These are phyloP conservation scores for Paramisgurnus dabryanus DNA, from an alignment of 2,113 vertebrate genomes.

Conservation along the genomic window DNA sequence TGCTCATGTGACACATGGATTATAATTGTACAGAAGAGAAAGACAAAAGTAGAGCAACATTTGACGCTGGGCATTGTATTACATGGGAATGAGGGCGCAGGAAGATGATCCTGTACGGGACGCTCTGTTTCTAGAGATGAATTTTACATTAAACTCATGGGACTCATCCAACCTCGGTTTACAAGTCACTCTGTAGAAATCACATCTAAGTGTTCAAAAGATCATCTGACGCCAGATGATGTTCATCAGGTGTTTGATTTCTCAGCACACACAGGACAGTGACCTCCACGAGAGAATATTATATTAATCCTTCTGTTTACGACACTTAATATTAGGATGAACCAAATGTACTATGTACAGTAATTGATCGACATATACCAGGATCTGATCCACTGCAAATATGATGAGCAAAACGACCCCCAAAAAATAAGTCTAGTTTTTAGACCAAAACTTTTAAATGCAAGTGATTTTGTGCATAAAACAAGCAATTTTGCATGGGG, in stretches of 20 bases:
- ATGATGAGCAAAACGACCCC: too few relatives aligned
- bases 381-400: too few relatives aligned
- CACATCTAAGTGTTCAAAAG: conserved; percentile 38
- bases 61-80: conserved; percentile 72
- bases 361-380: neutral
- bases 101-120: conserved; percentile 58
- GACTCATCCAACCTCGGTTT: conserved; percentile 34
- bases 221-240: conserved; percentile 37
- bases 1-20: conserved; percentile 64
- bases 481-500: too few relatives aligned
- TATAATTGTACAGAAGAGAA: conserved; percentile 49
- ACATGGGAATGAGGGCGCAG: conserved; percentile 77
- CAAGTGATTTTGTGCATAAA: too few relatives aligned
- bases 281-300: conserved; percentile 8
- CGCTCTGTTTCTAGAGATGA: conserved; percentile 3
- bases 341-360: neutral
- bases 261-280: conserved; percentile 21
- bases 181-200: neutral
- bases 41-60: conserved; percentile 50
- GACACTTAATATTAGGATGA: neutral
- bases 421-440: too few relatives aligned
- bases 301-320: conserved; percentile 13
- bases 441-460: too few relatives aligned
- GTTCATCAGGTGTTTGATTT: conserved; percentile 39
- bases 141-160: conserved; percentile 31